phyloP scores from a whole-genome alignment of 2,888 invertebrate genomes.

The Phengaris alcon region DNA sequence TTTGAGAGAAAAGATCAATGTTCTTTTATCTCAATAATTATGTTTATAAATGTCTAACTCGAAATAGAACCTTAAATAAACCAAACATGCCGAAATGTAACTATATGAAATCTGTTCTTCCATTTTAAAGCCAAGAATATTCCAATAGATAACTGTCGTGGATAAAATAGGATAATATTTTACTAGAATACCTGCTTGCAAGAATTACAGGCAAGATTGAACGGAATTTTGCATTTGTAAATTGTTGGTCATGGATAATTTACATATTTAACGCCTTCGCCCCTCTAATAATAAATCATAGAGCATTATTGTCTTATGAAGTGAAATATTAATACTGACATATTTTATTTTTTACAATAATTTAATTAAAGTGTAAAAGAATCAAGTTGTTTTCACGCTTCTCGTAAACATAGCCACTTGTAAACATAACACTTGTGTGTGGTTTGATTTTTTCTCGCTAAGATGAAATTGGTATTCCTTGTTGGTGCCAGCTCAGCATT shows the following conservation, averaged over 20 bases:
- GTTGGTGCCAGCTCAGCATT: too few species aligned
- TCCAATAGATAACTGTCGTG: slow-evolving; percentile 9
- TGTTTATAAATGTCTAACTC: not conserved
- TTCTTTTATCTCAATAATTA: not conserved
- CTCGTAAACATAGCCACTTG: too few species aligned
- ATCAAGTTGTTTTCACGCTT: not conserved
- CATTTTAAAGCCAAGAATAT: not conserved
- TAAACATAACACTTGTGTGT: too few species aligned
- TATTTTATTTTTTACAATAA: not conserved
- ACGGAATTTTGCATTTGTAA: slow-evolving; percentile 4
- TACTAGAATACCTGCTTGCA: not conserved
- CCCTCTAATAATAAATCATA: slow-evolving; percentile 3
- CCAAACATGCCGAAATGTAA: not conserved
- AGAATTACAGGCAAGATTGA: not conserved
- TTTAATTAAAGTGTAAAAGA: not conserved
- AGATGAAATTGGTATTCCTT: too few species aligned
- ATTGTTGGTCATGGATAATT: slow-evolving; percentile 10
- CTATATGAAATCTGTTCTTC: too few species aligned
- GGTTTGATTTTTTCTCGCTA: too few species aligned
- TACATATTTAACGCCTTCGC: not conserved
- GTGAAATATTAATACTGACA: not conserved
- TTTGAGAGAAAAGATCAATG: too few species aligned
- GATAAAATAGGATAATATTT: slow-evolving; percentile 21
- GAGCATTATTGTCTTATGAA: not conserved
- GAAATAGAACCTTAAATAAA: not conserved